Evolutionary conservation across 2,797 vertebrate species (phyloP).

Genomic region (Enteromius radiatus): DNA sequence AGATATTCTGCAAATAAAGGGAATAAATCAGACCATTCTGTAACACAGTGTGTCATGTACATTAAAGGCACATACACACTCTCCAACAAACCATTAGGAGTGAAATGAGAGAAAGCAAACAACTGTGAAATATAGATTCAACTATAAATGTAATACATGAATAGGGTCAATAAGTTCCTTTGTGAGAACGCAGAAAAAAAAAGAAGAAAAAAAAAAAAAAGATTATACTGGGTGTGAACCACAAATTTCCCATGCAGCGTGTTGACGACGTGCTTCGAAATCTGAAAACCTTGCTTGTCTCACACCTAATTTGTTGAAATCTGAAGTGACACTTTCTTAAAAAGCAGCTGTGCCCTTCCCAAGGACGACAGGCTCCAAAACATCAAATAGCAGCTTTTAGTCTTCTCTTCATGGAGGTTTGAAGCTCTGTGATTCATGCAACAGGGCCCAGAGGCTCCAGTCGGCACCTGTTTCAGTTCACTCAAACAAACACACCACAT

Average conservation of each 20-base stretch:
- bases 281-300: constrained; percentile 39
- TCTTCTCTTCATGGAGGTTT: constrained; percentile 21
- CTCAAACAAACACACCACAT: background rate
- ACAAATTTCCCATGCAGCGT: constrained; percentile 30
- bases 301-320: constrained; percentile 45
- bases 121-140: background rate
- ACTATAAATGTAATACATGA: background rate
- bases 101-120: constrained; percentile 34
- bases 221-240: constrained; percentile 20
- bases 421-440: constrained; percentile 38
- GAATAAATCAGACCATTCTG: background rate
- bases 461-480: constrained; percentile 35
- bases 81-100: constrained; percentile 11
- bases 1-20: constrained; percentile 2
- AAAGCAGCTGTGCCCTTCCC: constrained; percentile 30
- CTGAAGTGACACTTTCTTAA: constrained; percentile 38
- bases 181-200: too few species aligned
- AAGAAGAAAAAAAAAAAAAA: background rate
- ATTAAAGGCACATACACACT: constrained; percentile 3
- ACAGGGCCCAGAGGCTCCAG: constrained; percentile 24
- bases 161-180: constrained; percentile 20
- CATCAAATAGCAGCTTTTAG: constrained; percentile 32
- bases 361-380: constrained; percentile 3
- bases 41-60: background rate
- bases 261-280: background rate